A percentile compares a stretch with the other conserved stretches of the same genome.
Conservation (phyloP, 2,888 invertebrate species). For the Melieria crassipennis region DNA sequence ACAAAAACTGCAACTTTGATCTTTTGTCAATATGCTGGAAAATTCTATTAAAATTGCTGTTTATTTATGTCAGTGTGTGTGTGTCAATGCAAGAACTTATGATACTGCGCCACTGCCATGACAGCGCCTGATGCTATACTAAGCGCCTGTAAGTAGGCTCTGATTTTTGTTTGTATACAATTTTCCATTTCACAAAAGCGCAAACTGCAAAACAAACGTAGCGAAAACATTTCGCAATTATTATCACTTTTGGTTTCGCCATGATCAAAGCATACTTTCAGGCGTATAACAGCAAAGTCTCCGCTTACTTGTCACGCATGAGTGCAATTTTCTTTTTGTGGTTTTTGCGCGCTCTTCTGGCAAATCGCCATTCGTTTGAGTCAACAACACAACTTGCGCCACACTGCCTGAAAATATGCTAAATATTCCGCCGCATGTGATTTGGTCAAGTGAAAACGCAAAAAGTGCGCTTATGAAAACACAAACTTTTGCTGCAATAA, state of each 20-base stretch:
- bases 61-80: background rate
- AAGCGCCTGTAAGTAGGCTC: background rate
- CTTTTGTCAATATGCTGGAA: constrained; percentile 25
- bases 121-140: background rate
- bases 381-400: too few species aligned
- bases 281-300: constrained; percentile 6
- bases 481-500: too few species aligned
- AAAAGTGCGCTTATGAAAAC: too few species aligned
- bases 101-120: background rate
- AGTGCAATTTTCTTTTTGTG: too few species aligned
- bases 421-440: too few species aligned
- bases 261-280: constrained; percentile 48
- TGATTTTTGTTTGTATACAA: background rate
- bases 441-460: too few species aligned
- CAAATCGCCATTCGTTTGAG: too few species aligned
- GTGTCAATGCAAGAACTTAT: background rate
- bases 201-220: background rate
- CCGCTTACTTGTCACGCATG: too few species aligned
- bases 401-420: too few species aligned
- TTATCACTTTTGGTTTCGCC: constrained; percentile 30
- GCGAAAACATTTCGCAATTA: background rate
- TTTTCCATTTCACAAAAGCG: background rate
- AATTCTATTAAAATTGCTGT: constrained; percentile 12
- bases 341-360: too few species aligned
- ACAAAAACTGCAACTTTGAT: constrained; percentile 27